A percentile compares a stretch with the other conserved stretches of the same genome.
These are phyloP conservation scores for Goniozus legneri DNA, from an alignment of 1,140 invertebrate genomes.

Conservation along the genomic window DNA sequence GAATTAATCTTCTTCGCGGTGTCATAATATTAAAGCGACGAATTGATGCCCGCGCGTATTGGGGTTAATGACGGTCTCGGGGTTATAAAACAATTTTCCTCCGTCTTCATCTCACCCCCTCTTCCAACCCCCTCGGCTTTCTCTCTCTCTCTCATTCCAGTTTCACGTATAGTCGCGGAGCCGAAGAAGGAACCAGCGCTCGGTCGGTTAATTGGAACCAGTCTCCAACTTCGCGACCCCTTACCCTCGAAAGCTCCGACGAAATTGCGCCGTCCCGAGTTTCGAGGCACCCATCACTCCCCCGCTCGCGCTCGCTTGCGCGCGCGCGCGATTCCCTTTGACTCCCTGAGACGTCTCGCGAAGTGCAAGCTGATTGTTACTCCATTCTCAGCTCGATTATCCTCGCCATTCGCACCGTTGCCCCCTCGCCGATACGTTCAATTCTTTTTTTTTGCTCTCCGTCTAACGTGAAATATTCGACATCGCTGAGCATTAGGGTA, in stretches of 20 bases:
- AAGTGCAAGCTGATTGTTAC: conserved; percentile 25
- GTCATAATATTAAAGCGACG: conserved; percentile 5
- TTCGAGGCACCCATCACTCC: neutral
- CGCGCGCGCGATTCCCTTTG: conserved; percentile 4
- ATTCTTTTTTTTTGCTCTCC: too few relatives aligned
- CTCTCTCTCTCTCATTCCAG: neutral
- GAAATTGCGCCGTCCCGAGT: conserved; percentile 11
- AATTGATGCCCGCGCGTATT: conserved; percentile 7
- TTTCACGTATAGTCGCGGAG: neutral
- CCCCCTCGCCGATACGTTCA: neutral
- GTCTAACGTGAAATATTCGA: too few relatives aligned
- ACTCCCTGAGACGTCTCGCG: conserved; percentile 7
- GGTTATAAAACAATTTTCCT: conserved; percentile 2
- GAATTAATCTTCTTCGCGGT: conserved; percentile 7
- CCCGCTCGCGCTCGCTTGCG: neutral
- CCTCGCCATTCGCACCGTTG: conserved; percentile 6
- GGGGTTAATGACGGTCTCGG: conserved; percentile 1
- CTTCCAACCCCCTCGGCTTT: neutral
- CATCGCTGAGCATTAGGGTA: too few relatives aligned
- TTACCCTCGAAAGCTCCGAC: conserved; percentile 3
- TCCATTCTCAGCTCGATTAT: conserved; percentile 17
- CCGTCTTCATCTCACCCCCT: neutral
- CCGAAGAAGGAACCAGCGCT: neutral
- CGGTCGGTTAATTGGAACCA: conserved; percentile 13
- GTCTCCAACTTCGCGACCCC: conserved; percentile 3